Conservation (phyloP, 2,113 vertebrate species). For the Herpailurus yagouaroundi region DNA sequence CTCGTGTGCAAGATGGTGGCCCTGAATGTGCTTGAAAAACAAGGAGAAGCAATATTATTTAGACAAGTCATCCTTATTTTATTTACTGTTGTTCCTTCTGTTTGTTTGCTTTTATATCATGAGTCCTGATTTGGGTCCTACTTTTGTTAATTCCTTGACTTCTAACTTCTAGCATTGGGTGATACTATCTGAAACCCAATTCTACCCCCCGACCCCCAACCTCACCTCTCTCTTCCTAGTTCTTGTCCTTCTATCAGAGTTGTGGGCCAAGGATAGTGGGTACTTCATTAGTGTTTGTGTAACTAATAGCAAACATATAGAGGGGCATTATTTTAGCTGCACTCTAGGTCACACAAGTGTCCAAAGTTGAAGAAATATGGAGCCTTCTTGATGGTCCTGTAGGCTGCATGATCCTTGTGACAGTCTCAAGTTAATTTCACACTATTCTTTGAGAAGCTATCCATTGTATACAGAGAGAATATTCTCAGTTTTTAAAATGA, state of each 20-base stretch:
- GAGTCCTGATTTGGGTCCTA: neutral
- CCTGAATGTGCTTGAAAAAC: neutral
- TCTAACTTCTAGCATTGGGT: neutral
- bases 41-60: neutral
- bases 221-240: neutral
- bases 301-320: neutral
- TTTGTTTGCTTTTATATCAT: slow-evolving; percentile 5
- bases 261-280: neutral
- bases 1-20: neutral
- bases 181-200: neutral
- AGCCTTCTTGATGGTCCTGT: neutral
- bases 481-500: slow-evolving; percentile 2
- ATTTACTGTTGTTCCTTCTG: neutral
- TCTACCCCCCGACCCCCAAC: neutral
- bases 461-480: neutral
- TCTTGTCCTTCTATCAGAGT: neutral
- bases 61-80: neutral
- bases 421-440: neutral
- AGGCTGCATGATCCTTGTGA: neutral
- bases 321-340: neutral
- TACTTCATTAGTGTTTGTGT: slow-evolving; percentile 15
- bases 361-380: neutral
- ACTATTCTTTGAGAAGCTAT: neutral
- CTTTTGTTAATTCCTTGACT: neutral
- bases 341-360: neutral